Percentiles rank a stretch among this genome's conserved stretches.
phyloP scores from a whole-genome alignment of 2,797 vertebrate species.

The Cynopterus sphinx region DNA sequence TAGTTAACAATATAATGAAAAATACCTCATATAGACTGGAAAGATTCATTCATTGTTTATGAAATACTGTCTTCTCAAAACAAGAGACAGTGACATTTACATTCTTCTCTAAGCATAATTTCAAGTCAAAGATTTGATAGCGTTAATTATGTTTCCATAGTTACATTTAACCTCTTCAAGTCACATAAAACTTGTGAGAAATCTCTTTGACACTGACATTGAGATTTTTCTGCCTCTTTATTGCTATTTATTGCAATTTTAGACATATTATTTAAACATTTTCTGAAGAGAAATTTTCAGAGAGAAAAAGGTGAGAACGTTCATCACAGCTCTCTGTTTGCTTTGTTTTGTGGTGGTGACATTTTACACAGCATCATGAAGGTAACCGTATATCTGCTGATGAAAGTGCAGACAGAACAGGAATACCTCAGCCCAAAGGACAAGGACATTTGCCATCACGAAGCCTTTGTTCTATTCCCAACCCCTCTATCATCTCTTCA shows the following conservation, averaged over 20 bases:
- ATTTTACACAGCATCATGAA: slow-evolving; percentile 78
- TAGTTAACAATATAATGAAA: background rate
- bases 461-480: slow-evolving; percentile 77
- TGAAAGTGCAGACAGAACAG: slow-evolving; percentile 61
- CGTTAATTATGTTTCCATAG: slow-evolving; percentile 71
- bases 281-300: background rate
- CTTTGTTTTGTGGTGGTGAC: slow-evolving; percentile 31
- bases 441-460: slow-evolving; percentile 67
- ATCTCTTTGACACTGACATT: slow-evolving; percentile 44
- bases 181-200: slow-evolving; percentile 14
- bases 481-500: slow-evolving; percentile 76
- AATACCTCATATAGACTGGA: background rate
- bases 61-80: slow-evolving; percentile 42
- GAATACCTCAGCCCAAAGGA: slow-evolving; percentile 59
- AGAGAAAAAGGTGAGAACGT: background rate
- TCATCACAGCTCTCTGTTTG: background rate
- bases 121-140: slow-evolving; percentile 51
- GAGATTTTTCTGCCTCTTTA: background rate
- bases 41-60: slow-evolving; percentile 16
- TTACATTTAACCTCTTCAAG: slow-evolving; percentile 61
- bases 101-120: slow-evolving; percentile 51
- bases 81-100: slow-evolving; percentile 21
- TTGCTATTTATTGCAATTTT: slow-evolving; percentile 32
- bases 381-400: slow-evolving; percentile 70
- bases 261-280: slow-evolving; percentile 12